phyloP scores from a whole-genome alignment of 64 coral and sea anemone species.

The Montipora foliosa region DNA sequence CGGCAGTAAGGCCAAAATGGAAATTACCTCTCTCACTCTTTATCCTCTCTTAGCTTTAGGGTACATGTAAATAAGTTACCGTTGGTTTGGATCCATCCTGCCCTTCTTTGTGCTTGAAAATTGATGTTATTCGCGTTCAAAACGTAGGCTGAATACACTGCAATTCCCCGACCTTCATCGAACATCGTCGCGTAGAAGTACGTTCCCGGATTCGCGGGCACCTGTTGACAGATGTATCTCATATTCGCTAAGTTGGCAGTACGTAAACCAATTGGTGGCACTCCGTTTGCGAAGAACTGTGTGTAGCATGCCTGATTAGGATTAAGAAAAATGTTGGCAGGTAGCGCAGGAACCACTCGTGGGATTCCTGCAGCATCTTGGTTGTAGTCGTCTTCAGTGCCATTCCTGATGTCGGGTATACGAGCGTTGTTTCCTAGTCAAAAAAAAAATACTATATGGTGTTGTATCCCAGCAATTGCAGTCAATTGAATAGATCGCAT shows the following conservation, averaged over 20 bases:
- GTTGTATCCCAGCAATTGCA: too few species aligned
- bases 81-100: background rate
- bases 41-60: background rate
- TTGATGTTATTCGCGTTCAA: constrained; percentile 2
- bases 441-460: too few species aligned
- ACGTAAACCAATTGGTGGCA: background rate
- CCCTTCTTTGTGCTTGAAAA: background rate
- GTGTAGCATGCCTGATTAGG: background rate
- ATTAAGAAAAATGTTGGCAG: too few species aligned
- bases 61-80: background rate
- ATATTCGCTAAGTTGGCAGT: background rate
- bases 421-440: background rate
- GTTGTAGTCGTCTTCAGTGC: background rate
- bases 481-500: too few species aligned
- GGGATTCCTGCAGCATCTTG: background rate
- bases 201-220: background rate
- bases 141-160: constrained; percentile 28
- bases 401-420: background rate
- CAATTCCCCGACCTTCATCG: constrained; percentile 27
- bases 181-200: constrained; percentile 33
- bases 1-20: background rate
- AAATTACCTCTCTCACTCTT: background rate
- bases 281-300: background rate
- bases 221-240: constrained; percentile 30
- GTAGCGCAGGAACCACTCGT: background rate